Evolutionary conservation across 1,140 invertebrate species (phyloP).

Genomic region (Rhyacophila brunnea): DNA sequence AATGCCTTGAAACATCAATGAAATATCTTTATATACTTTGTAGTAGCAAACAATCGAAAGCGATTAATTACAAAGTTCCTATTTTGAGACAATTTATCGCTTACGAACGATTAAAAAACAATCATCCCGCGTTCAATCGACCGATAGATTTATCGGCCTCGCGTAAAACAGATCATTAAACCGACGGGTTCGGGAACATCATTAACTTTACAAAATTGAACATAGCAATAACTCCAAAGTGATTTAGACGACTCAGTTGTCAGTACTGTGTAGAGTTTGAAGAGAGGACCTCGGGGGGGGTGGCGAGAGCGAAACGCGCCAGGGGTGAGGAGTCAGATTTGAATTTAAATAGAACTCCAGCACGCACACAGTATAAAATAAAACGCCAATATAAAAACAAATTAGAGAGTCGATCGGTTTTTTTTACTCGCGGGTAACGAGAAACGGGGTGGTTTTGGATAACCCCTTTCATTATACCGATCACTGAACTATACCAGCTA

Average conservation of each 20-base stretch:
- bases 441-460: constrained; percentile 1
- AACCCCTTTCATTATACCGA: constrained; percentile 28
- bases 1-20: too few species aligned
- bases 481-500: constrained; percentile 12
- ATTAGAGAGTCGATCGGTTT: constrained; percentile 36
- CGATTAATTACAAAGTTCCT: too few species aligned
- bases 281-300: too few species aligned
- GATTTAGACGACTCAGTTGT: constrained; percentile 14
- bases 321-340: constrained; percentile 24
- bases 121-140: constrained; percentile 6
- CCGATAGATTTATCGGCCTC: constrained; percentile 17
- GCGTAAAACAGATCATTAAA: constrained; percentile 27
- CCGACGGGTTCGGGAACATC: constrained; percentile 16
- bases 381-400: constrained; percentile 37
- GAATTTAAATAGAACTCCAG: constrained; percentile 35
- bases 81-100: too few species aligned
- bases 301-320: not conserved
- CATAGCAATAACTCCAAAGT: constrained; percentile 26
- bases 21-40: too few species aligned
- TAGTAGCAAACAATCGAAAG: too few species aligned
- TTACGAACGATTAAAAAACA: constrained; percentile 15
- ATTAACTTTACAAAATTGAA: constrained; percentile 32
- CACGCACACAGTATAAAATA: constrained; percentile 36
- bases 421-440: constrained; percentile 24
- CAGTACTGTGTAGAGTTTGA: too few species aligned